Evolutionary conservation across 2,888 invertebrate genomes (phyloP), one percentile per base, ranked within the genome.

Genomic region (Dicranocentrus wangi): DNA sequence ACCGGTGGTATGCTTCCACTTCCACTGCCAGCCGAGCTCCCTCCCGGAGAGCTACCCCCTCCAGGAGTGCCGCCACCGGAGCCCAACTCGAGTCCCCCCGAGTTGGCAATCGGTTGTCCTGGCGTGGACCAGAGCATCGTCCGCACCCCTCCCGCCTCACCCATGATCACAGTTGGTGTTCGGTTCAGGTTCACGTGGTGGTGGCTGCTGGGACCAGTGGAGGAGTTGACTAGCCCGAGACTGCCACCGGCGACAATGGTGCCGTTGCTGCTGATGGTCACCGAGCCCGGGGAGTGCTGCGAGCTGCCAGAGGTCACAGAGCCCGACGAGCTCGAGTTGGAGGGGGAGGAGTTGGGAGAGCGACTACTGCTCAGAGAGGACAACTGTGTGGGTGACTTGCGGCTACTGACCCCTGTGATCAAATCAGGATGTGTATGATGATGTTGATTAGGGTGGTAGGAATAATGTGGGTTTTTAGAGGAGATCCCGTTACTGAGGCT

Each of bases 91-190:
- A 72, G 55, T 19, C 79, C 82, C 15, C 84, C 68, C 10, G 55
- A 58, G 47, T 83, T 80, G 83, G 89, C 89, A 66, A 88, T 88
- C 15, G 81, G 81, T 89, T 90, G 87, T 0, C 90, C 88, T 2
- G 92, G 92, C 85, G 92, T 91, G 28, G 92, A 92, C 93, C 93
- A 93, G 78, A 93, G 91, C 93, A 93, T 93, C 53, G 93, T 93
- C 76, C 91, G 88, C 0, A 96, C 96, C 53, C 96, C 95, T 72
- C 96, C 96, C 47, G 95, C 95, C 89, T 96, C 96, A 65, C 82
- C 83, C 83, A 83, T 83, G 25, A 83, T 83, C 68, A 83, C 83
- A 72, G 83, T 83, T 15, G 96, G 96, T 68, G 96, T 91, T 79
- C 91, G 91, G 85, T 85, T 85, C 82, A 85, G 71, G 76, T 86